phyloP scores from a whole-genome alignment of 64 coral and sea anemone genomes.

The Actinia tenebrosa region DNA sequence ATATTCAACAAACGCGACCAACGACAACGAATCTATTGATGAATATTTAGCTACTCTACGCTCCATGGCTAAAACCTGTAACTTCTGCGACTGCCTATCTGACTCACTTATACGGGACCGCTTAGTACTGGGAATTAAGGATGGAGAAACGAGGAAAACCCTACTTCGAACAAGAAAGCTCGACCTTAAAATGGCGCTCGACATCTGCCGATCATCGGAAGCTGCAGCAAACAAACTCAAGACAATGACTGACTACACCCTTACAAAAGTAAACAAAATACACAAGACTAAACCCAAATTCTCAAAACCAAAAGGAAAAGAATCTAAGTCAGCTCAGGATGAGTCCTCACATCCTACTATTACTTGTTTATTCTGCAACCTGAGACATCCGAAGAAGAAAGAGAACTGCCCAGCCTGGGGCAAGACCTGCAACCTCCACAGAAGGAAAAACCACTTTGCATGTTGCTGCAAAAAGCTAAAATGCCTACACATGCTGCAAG shows the following conservation, averaged over 20 bases:
- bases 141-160: slow-evolving; percentile 54
- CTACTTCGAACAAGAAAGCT: slow-evolving; percentile 46
- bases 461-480: too few relatives aligned
- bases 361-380: too few relatives aligned
- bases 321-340: too few relatives aligned
- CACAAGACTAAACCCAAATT: neutral
- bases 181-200: slow-evolving; percentile 29
- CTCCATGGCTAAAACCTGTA: slow-evolving; percentile 58
- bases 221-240: slow-evolving; percentile 11
- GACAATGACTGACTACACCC: neutral
- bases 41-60: slow-evolving; percentile 35
- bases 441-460: too few relatives aligned
- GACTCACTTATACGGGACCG: slow-evolving; percentile 48
- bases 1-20: slow-evolving; percentile 51
- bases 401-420: too few relatives aligned
- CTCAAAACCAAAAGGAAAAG: too few relatives aligned
- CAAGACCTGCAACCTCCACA: too few relatives aligned
- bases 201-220: slow-evolving; percentile 20
- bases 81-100: slow-evolving; percentile 45
- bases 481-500: too few relatives aligned
- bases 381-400: too few relatives aligned
- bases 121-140: slow-evolving; percentile 38
- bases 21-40: slow-evolving; percentile 35
- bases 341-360: too few relatives aligned
- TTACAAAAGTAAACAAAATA: neutral